These are phyloP conservation scores for Athripsodes cinereus DNA, from an alignment of 2,888 invertebrate species.

Conservation along the genomic window DNA sequence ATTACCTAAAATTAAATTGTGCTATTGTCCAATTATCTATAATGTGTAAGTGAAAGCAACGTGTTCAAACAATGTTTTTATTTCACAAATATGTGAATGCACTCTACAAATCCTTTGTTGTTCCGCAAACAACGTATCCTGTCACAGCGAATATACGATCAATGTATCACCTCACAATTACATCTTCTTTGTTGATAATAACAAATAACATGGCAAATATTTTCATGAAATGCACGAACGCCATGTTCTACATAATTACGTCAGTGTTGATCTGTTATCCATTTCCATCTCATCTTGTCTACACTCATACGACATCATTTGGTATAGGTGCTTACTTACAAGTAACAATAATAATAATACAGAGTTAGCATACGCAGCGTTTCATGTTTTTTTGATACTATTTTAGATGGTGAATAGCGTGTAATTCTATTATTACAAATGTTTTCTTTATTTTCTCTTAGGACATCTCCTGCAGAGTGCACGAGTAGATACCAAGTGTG, in stretches of 20 bases:
- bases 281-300: conserved; percentile 10
- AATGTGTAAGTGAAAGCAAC: not conserved
- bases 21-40: not conserved
- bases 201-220: conserved; percentile 20
- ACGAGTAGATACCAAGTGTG: not conserved
- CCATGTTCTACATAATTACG: conserved; percentile 53
- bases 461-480: not conserved
- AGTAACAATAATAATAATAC: not conserved
- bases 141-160: not conserved
- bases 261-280: conserved; percentile 32
- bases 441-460: not conserved
- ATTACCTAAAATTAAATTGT: not conserved
- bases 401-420: conserved; percentile 6
- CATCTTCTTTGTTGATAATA: conserved; percentile 11
- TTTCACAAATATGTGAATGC: not conserved
- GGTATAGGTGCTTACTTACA: no score
- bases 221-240: conserved; percentile 42
- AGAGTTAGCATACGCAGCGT: not conserved
- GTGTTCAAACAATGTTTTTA: not conserved
- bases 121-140: not conserved
- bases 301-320: not conserved
- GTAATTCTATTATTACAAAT: not conserved
- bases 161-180: not conserved
- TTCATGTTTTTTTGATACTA: conserved; percentile 20
- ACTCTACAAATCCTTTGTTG: not conserved